Conservation (phyloP, 2,797 vertebrate genomes). For the Zenarchopterus dispar region DNA sequence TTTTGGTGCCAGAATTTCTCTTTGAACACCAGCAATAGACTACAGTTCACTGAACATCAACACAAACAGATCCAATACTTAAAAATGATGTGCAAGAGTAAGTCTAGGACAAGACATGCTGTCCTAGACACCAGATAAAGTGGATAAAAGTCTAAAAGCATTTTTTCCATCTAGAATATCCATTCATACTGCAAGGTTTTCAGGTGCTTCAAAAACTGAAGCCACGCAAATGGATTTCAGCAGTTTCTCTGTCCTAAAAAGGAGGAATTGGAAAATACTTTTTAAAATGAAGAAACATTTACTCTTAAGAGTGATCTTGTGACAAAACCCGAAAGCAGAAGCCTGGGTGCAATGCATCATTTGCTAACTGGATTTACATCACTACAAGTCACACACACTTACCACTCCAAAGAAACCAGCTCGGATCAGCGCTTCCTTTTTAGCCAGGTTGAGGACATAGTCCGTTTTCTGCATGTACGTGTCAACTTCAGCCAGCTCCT, state of each 20-base stretch:
- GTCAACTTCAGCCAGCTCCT: constrained; percentile 89
- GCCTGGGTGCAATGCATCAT: constrained; percentile 29
- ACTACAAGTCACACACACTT: constrained; percentile 65
- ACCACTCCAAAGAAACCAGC: constrained; percentile 95
- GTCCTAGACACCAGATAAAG: no score
- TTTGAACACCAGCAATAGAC: background rate
- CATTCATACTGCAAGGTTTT: no score
- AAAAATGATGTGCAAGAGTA: no score
- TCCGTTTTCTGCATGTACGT: constrained; percentile 85
- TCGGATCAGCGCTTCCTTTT: constrained; percentile 86
- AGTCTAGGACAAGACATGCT: no score
- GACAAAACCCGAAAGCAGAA: constrained; percentile 47
- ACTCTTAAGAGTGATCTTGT: background rate
- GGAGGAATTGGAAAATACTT: background rate
- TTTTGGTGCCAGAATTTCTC: background rate
- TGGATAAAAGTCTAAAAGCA: no score
- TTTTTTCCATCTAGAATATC: no score
- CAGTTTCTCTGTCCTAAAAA: no score
- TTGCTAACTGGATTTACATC: constrained; percentile 36
- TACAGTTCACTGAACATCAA: background rate
- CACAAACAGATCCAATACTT: background rate
- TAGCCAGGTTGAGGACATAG: constrained; percentile 86
- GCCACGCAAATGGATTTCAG: no score
- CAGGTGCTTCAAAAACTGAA: no score
- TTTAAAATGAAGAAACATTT: constrained; percentile 14